phyloP scores from a whole-genome alignment of 2,888 invertebrate genomes.

The Chrysolina oricalcia region DNA sequence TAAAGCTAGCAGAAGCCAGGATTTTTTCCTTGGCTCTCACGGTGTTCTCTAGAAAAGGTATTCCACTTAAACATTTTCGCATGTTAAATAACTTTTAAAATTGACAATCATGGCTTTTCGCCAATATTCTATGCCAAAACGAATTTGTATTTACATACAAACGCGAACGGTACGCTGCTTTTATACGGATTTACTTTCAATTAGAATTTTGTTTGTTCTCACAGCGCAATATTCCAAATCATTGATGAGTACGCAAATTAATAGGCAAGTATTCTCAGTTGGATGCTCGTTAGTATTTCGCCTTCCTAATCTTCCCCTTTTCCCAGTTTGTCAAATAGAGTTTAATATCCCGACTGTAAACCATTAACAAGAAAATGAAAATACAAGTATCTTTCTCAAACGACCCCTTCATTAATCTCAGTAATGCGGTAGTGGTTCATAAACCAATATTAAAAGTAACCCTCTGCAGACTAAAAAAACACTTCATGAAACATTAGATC shows the following conservation, averaged over 20 bases:
- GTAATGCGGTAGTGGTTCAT: slow-evolving; percentile 27
- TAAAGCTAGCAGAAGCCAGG: no score
- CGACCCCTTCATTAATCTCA: slow-evolving; percentile 37
- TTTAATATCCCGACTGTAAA: slow-evolving; percentile 39
- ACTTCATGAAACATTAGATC: slow-evolving; percentile 38
- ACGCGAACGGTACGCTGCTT: no score
- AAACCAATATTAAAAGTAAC: slow-evolving; percentile 26
- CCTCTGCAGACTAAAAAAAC: slow-evolving; percentile 31
- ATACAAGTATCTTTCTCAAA: slow-evolving; percentile 35
- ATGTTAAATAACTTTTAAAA: no score
- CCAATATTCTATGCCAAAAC: no score
- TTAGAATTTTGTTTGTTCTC: no score
- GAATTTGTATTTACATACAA: no score
- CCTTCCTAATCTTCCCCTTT: slow-evolving; percentile 35
- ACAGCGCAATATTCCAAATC: not conserved
- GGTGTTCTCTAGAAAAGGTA: no score
- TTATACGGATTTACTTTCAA: no score
- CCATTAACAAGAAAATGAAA: slow-evolving; percentile 38
- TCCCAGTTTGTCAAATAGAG: slow-evolving; percentile 44
- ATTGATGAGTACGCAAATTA: slow-evolving; percentile 16
- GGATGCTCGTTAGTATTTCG: slow-evolving; percentile 14
- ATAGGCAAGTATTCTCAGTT: slow-evolving; percentile 5
- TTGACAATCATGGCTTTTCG: no score
- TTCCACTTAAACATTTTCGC: no score
- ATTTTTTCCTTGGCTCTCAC: no score